Base-by-base conservation (phyloP, 2,888 invertebrate species). In the Ochropacha duplaris region DNA sequence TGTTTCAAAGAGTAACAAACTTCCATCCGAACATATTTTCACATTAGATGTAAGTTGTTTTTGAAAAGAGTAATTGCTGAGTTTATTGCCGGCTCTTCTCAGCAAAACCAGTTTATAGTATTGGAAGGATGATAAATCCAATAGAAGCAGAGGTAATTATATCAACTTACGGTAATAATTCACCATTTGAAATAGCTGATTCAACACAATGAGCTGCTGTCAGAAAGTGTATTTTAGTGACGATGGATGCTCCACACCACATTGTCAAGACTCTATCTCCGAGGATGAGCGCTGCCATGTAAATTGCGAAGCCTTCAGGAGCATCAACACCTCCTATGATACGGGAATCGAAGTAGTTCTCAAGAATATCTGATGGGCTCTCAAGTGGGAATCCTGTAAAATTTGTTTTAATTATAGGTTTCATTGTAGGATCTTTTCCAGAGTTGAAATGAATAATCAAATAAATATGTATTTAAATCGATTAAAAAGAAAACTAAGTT, bases 191-290 rank as follows among this genome's bases (percentile, higher is more conserved):
- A 1, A 59, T 11, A 14, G 65, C 50, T 0, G 61, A 56, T 14
- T 66, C 71, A 12, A 73, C 54, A 19, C 76, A 76, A 54, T 76
- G 74, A 0, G 76, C 75, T 4, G 75, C 69, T 6, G 69, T 73
- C 9, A 76, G 60, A 2, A 70, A 34, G n/a, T 63, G 22, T 4
- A 5, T 28, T 2, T 1, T 31, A 19, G 60, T 31, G 50, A 75
- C 57, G 49, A 76, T 59, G 9, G 75, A 73, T 0, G 64, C 76
- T 3, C 76, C 76, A 50, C 76, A 76, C n/a, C 64, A 26, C 4
- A 64, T 39, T n/a, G 14, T 6, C 24, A 9, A 22, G 22, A 63
- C 24, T 3, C 24, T 51, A 6, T 54, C 57, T 0, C 61, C 68
- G 4, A 52, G 11, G 5, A 72, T 39, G 19, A 75, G 44, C 0